Percentiles rank a stretch among this genome's conserved stretches.
These are phyloP conservation scores for Stegana nigrithorax DNA, from an alignment of 2,888 invertebrate genomes.

Conservation along the genomic window DNA sequence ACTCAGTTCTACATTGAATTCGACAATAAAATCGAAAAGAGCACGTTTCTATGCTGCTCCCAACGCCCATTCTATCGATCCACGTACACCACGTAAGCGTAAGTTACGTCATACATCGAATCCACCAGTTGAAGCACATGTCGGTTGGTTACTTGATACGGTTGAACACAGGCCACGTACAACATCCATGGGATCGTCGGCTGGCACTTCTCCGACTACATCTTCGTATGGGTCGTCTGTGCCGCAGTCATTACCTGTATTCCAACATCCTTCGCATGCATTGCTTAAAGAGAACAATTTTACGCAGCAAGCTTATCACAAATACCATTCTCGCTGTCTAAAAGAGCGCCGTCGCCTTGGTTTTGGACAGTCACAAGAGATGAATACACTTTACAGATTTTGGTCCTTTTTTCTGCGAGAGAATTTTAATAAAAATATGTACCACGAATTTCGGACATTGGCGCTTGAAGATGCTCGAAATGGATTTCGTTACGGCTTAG, in stretches of 20 bases:
- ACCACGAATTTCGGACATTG: conserved; percentile 89
- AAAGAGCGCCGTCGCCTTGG: conserved; percentile 92
- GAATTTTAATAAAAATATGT: conserved; percentile 98
- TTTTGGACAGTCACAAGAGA: conserved; percentile 95
- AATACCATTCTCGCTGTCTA: conserved; percentile 91
- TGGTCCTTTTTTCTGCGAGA: conserved; percentile 99
- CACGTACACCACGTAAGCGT: conserved; percentile 81
- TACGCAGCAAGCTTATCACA: conserved; percentile 97
- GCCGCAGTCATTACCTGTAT: conserved; percentile 86
- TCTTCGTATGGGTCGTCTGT: conserved; percentile 72
- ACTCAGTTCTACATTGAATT: conserved; percentile 56
- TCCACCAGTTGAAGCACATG: conserved; percentile 93
- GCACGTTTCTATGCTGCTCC: conserved; percentile 95
- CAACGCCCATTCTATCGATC: conserved; percentile 77
- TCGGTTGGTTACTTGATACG: conserved; percentile 97
- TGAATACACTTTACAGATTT: conserved; percentile 99
- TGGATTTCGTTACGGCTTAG: conserved; percentile 90
- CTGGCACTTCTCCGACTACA: conserved; percentile 81
- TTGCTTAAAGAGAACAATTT: conserved; percentile 96
- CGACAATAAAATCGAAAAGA: conserved; percentile 69
- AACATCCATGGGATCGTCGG: conserved; percentile 83
- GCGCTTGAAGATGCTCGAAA: conserved; percentile 94
- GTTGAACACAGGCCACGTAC: conserved; percentile 85
- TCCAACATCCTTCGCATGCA: conserved; percentile 97
- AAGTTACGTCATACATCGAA: conserved; percentile 93